These are phyloP conservation scores for Meandrina meandrites DNA, from an alignment of 92 coral and sea anemone species.

Conservation along the genomic window DNA sequence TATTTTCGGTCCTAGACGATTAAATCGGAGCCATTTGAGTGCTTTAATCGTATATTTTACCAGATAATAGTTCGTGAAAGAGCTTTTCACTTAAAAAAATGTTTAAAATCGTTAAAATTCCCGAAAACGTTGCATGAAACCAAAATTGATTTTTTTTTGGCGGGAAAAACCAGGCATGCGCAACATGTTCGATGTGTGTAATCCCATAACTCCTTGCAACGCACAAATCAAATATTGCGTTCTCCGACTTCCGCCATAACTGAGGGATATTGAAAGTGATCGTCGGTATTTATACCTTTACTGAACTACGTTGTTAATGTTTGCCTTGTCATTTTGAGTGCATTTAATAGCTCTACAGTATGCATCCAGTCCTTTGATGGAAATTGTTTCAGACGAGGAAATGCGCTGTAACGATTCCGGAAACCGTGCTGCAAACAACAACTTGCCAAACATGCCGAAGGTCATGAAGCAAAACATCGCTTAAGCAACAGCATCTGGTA, in stretches of 20 bases:
- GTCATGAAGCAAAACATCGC: not conserved
- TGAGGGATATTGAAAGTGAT: not conserved
- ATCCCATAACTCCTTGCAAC: slow-evolving; percentile 31
- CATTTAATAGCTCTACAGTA: not conserved
- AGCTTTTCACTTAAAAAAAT: not conserved
- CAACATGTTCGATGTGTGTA: not conserved
- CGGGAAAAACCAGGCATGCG: slow-evolving; percentile 62
- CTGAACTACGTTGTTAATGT: not conserved
- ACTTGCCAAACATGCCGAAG: slow-evolving; percentile 3
- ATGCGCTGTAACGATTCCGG: slow-evolving; percentile 6
- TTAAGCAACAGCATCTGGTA: not conserved
- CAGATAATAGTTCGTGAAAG: too few species aligned
- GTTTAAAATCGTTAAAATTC: not conserved
- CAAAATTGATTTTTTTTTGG: slow-evolving; percentile 27
- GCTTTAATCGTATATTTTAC: not conserved
- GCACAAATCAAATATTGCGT: not conserved
- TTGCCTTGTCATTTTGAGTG: not conserved
- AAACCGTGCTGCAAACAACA: not conserved
- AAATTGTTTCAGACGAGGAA: not conserved
- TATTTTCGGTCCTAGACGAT: not conserved
- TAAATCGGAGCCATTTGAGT: not conserved
- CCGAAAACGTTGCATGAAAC: not conserved
- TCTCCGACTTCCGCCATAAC: slow-evolving; percentile 6
- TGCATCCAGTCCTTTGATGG: not conserved
- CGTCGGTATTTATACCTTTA: not conserved